Percentiles rank a stretch among this genome's conserved stretches.
phyloP scores from a whole-genome alignment of 2,113 vertebrate species.

The Girardinichthys multiradiatus region DNA sequence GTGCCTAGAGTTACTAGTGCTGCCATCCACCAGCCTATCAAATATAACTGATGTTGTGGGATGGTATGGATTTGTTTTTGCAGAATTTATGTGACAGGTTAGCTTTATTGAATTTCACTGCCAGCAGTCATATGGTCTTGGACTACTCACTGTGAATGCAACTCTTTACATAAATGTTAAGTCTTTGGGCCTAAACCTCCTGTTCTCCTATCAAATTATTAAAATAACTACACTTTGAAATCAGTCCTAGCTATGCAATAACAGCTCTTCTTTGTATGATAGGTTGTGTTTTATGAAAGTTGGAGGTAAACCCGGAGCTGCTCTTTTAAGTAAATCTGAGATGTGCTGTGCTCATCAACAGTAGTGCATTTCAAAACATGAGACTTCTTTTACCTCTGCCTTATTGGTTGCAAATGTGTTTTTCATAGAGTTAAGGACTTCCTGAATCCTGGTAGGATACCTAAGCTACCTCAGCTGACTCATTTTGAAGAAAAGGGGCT shows the following conservation, averaged over 20 bases:
- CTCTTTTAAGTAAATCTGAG: too few species aligned
- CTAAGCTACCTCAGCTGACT: too few species aligned
- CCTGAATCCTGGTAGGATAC: too few species aligned
- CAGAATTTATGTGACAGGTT: conserved; percentile 66
- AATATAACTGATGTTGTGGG: conserved; percentile 55
- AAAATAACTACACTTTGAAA: conserved; percentile 12
- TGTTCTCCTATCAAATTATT: conserved; percentile 13
- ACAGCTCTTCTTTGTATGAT: background rate
- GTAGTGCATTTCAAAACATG: background rate
- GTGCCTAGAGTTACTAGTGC: conserved; percentile 13
- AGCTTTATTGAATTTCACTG: conserved; percentile 57
- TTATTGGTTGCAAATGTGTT: too few species aligned
- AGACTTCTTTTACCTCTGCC: background rate
- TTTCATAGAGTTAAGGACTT: too few species aligned
- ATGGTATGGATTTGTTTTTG: conserved; percentile 58
- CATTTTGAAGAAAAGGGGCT: too few species aligned
- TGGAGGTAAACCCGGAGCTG: background rate
- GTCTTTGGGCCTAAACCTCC: background rate
- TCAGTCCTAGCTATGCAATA: background rate
- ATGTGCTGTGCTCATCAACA: too few species aligned
- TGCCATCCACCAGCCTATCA: conserved; percentile 16
- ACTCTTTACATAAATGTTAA: conserved; percentile 16
- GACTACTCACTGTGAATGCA: conserved; percentile 20
- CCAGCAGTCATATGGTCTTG: conserved; percentile 16
- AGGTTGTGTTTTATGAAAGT: background rate